Base-by-base conservation (phyloP, 2,797 vertebrate genomes). In the Glossophaga mutica region DNA sequence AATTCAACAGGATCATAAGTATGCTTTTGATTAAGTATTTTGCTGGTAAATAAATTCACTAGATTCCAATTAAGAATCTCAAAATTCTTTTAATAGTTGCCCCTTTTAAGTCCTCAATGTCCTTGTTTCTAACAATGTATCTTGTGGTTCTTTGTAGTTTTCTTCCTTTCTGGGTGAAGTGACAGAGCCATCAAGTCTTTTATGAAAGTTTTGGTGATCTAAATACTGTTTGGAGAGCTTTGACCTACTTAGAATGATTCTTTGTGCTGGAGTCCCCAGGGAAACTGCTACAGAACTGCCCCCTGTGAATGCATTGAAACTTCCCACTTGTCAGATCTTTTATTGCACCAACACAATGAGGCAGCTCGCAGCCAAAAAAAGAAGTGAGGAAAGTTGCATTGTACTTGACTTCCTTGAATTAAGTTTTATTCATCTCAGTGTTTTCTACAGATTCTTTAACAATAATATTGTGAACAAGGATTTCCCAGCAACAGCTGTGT, bases 381-480 rank as follows among this genome's bases (percentile, higher is more conserved):
- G 59, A 81, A 93, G 81, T 3, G n/a, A 91, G 90, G 78, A 93
- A 91, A 48, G 46, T 21, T 67, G 52, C 68, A 95, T 90, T 97
- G 95, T 92, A 18, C 50, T 92, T 92, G 71, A 91, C 82, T 95
- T 96, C 95, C 89, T 90, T 92, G 70, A 87, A 81, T 96, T 94
- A 92, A 68, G 19, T 92, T 96, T 94, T 90, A 90, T 96, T 96
- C 50, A 37, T 84, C 59, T 52, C 18, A 21, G 9, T 65, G 74
- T 86, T 95, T 90, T 76, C 46, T 90, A 4, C n/a, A 32, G 67
- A 67, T 68, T 70, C 19, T 90, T 86, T 48, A 87, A 90, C 48
- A 74, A n/a, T 85, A 88, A 96, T 79, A 83, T 76, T 84, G 32
- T 67, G 78, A 82, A 42, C 39, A 32, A 90, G 15, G 55, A 77